Percentiles rank a stretch among this genome's conserved stretches.
Evolutionary conservation across 1,140 invertebrate species (phyloP).

Genomic region (Temnothorax longispinosus): DNA sequence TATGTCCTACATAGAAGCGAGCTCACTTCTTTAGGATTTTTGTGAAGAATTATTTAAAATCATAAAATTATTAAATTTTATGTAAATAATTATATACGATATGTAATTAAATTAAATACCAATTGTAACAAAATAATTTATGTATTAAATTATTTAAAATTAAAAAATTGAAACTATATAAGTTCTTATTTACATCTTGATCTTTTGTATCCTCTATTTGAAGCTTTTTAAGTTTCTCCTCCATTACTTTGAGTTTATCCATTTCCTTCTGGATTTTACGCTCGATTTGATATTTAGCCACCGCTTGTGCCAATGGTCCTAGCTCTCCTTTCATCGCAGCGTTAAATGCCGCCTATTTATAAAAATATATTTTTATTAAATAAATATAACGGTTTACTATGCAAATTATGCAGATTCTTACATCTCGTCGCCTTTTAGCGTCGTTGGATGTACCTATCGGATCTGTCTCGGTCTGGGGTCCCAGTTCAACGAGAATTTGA

Average conservation of each 20-base stretch:
- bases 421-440: conserved; percentile 77
- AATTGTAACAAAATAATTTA: too few species aligned
- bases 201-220: neutral
- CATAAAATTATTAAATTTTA: neutral
- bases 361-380: neutral
- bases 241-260: conserved; percentile 62
- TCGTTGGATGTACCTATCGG: conserved; percentile 85
- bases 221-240: neutral
- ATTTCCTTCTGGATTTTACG: conserved; percentile 76
- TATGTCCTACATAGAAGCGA: neutral
- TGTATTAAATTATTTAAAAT: too few species aligned
- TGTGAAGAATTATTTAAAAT: neutral
- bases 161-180: too few species aligned
- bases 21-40: neutral
- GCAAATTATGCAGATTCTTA: conserved; percentile 4
- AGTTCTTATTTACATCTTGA: conserved; percentile 33
- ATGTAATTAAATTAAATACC: neutral
- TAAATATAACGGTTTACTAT: neutral
- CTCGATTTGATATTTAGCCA: conserved; percentile 81
- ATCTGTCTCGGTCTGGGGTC: conserved; percentile 90
- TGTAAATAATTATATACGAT: neutral
- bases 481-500: conserved; percentile 91
- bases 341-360: conserved; percentile 73
- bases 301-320: conserved; percentile 81
- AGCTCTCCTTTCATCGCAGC: conserved; percentile 81